A percentile compares a stretch with the other conserved stretches of the same genome.
These are phyloP conservation scores for Clarias gariepinus DNA, from an alignment of 2,113 vertebrate species.

Conservation along the genomic window DNA sequence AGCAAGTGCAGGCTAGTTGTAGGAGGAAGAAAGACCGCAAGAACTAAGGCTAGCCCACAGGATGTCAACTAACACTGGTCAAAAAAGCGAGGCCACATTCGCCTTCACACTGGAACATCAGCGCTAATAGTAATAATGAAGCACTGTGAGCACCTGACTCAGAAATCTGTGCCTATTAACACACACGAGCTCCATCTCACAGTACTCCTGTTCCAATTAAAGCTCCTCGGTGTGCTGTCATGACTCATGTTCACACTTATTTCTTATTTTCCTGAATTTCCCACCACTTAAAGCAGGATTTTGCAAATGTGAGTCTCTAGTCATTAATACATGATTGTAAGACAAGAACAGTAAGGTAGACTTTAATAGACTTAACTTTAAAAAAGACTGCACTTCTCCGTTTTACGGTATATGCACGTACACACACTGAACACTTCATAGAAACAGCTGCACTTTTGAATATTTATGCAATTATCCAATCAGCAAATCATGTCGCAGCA, in stretches of 20 bases:
- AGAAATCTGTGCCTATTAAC: background rate
- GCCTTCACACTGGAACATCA: background rate
- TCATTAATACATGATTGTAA: background rate
- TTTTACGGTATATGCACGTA: background rate
- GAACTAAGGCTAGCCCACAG: background rate
- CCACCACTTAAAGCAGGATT: background rate
- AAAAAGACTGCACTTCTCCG: background rate
- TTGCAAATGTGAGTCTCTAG: background rate
- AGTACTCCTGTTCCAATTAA: conserved; percentile 10
- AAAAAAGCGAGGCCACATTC: background rate
- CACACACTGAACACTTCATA: background rate
- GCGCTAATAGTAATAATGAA: background rate
- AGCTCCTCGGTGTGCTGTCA: background rate
- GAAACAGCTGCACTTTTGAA: background rate
- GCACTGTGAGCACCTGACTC: background rate
- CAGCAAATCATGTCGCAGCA: background rate
- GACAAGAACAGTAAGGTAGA: background rate
- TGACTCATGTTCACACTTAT: conserved; percentile 5
- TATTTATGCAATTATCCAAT: background rate
- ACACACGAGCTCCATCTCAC: conserved; percentile 7
- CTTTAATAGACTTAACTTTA: background rate
- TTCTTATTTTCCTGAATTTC: conserved; percentile 2
- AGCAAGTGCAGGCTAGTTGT: background rate
- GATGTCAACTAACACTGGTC: background rate
- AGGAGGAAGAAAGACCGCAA: background rate